Percentiles rank a stretch among this genome's conserved stretches.
Conservation (phyloP, 2,113 vertebrate species). For the Vireo altiloquus region DNA sequence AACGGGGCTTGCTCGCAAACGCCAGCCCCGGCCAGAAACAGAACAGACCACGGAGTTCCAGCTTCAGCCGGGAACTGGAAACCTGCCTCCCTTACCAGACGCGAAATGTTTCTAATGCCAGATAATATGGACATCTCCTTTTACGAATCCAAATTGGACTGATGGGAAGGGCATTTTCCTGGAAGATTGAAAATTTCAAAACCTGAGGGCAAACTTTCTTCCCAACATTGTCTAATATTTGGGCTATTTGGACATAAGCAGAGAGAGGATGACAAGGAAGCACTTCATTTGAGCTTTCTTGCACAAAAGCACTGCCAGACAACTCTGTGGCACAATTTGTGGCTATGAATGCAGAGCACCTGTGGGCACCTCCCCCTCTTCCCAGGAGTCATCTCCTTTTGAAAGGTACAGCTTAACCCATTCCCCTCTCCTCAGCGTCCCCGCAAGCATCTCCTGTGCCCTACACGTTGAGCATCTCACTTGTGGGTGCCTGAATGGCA, state of each 20-base stretch:
- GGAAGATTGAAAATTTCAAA: not conserved
- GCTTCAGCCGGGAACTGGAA: not conserved
- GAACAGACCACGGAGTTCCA: fast-evolving
- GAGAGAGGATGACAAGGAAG: not conserved
- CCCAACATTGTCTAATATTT: fast-evolving
- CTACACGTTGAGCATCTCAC: not conserved
- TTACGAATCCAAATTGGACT: not conserved
- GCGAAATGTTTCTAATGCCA: not conserved
- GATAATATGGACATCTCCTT: not conserved
- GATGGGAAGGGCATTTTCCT: not conserved
- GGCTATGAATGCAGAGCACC: not conserved
- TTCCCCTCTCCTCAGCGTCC: not conserved
- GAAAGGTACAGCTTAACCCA: not conserved
- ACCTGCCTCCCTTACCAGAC: not conserved
- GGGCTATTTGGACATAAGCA: not conserved
- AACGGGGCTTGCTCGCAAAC: fast-evolving
- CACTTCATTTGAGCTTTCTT: not conserved
- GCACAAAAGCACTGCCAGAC: not conserved
- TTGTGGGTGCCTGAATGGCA: not conserved
- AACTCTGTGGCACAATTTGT: not conserved
- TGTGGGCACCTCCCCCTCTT: fast-evolving
- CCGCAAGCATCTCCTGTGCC: not conserved
- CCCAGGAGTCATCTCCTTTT: not conserved
- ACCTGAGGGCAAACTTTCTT: not conserved
- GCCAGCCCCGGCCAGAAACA: fast-evolving